These are phyloP conservation scores for Penaeus monodon DNA, from an alignment of 2,888 invertebrate genomes.

Conservation along the genomic window DNA sequence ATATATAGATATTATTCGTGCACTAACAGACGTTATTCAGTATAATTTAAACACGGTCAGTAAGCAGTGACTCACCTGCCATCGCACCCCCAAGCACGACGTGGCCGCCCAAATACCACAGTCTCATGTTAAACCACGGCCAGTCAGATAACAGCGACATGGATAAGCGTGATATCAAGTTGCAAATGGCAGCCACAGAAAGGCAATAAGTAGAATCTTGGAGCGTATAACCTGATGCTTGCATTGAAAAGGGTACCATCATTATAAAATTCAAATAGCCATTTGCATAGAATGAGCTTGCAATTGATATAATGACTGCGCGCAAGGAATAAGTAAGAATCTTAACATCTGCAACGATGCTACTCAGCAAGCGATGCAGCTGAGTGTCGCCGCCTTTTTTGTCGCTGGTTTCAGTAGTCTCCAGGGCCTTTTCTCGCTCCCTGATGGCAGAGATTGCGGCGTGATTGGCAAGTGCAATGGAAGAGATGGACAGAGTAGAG, in stretches of 20 bases:
- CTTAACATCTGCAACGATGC: slow-evolving; percentile 72
- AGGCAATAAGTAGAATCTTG: slow-evolving; percentile 52
- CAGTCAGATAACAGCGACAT: slow-evolving; percentile 46
- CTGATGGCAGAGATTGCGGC: background rate
- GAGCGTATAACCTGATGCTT: slow-evolving; percentile 38
- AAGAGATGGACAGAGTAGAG: slow-evolving; percentile 12
- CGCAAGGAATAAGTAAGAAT: slow-evolving; percentile 75
- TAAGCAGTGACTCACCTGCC: too few species aligned
- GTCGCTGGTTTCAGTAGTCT: background rate
- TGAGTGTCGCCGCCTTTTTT: background rate
- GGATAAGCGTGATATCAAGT: slow-evolving; percentile 44
- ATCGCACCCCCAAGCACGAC: too few species aligned
- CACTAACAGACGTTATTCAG: too few species aligned
- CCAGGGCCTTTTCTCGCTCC: background rate
- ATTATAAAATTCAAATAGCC: slow-evolving; percentile 80
- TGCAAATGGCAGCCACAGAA: slow-evolving; percentile 30
- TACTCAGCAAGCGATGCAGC: background rate
- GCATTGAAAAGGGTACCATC: slow-evolving; percentile 71
- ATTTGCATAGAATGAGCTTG: slow-evolving; percentile 78
- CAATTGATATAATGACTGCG: slow-evolving; percentile 78
- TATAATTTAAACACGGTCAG: too few species aligned
- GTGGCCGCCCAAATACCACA: slow-evolving; percentile 45
- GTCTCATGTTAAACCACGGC: slow-evolving; percentile 47
- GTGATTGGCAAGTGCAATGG: slow-evolving; percentile 20
- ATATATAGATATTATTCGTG: too few species aligned